Evolutionary conservation across 37 sponge, comb jelly and placozoan species (phyloP), one percentile per base, ranked within the genome.

Genomic region (Aphrocallistes beatrix): DNA sequence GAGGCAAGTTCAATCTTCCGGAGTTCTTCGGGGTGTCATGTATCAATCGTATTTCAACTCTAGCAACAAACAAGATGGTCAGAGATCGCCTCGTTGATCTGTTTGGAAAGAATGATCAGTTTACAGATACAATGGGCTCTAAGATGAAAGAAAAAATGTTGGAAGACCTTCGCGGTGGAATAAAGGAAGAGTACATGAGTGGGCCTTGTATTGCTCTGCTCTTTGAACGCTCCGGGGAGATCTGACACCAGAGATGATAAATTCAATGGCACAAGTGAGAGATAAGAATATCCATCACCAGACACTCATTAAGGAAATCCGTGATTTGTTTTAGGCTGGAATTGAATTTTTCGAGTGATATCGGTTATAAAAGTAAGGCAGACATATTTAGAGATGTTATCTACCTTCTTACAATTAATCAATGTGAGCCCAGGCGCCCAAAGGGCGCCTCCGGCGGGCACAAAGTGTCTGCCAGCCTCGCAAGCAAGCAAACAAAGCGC

Each of bases 131-230:
- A 40, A 87, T 90, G 8, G 87, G 50, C 34, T n/a, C 32, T 1
- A 28, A 39, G 23, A 94, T 94, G 95, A 92, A 92, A 82, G 83
- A 89, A 51, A 17, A 40, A 50, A 94, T 94, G 86, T 51, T 94
- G 37, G 88, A 81, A 3, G 92, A 94, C 82, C 86, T 92, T 0
- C 37, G 37, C 6, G 83, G 28, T 3, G 89, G 91, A 0, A 75
- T 89, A 39, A 90, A 92, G 82, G 95, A 94, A 83, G 95, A 94
- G 83, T 94, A 94, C 90, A 90, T 86, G 87, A 94, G 95, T 47
- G 30, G 83, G 19, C 83, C 50, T 42, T 91, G 95, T 0, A 6
- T 94, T 0, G 89, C 90, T 0, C 1, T 89, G 8, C 49, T 94
- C 37, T 94, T 89, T 51, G 92, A 92, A 85, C 91, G 92, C 19